Conservation (phyloP, 2,797 vertebrate species). For the Dicrostonyx torquatus region DNA sequence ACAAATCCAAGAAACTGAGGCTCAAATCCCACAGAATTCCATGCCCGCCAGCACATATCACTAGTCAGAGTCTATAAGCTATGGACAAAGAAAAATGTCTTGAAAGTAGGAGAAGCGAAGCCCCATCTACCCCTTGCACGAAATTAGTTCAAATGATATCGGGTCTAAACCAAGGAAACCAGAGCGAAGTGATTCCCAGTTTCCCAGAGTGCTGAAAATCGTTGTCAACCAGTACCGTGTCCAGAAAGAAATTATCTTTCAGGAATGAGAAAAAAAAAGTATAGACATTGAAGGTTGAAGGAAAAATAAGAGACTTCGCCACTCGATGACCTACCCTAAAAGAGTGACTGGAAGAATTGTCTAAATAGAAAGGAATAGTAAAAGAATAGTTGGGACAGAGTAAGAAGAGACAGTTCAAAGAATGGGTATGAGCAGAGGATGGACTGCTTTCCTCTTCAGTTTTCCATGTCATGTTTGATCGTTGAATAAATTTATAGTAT, state of each 20-base stretch:
- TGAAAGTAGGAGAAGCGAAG: background rate
- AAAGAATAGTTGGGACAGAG: background rate
- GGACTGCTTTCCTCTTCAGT: background rate
- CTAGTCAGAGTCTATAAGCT: background rate
- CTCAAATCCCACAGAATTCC: background rate
- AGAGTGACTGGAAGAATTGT: background rate
- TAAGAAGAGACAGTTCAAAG: background rate
- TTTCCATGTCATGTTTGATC: conserved; percentile 10
- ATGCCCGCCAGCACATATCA: background rate
- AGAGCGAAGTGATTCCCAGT: background rate
- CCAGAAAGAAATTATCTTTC: background rate
- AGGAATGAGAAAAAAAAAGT: background rate
- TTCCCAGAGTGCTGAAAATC: background rate
- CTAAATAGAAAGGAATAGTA: background rate
- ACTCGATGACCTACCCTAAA: background rate
- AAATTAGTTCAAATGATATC: background rate
- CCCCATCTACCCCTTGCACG: fast-evolving
- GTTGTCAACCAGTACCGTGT: background rate
- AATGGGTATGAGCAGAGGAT: background rate
- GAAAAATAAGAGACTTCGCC: background rate
- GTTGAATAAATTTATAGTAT: background rate
- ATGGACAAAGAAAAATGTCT: background rate
- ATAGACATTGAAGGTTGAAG: background rate
- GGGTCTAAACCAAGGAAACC: background rate
- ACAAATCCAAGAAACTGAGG: background rate